Conservation (phyloP, 2,113 vertebrate genomes). For the Scortum barcoo region DNA sequence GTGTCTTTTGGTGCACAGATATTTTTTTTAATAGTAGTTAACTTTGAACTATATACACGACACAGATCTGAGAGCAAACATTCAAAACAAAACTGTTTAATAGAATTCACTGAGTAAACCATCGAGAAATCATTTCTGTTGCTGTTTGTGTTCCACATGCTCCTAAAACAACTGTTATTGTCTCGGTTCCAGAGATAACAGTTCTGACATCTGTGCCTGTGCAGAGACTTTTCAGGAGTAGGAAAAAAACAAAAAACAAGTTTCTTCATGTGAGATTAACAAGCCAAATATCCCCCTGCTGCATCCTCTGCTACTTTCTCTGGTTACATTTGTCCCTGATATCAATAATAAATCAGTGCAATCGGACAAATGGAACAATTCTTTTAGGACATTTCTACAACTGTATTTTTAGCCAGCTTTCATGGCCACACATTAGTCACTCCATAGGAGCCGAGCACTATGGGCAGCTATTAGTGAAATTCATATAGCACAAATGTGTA, state of each 20-base stretch:
- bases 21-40: too few relatives aligned
- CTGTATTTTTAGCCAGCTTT: constrained; percentile 80
- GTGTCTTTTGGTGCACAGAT: not conserved
- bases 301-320: constrained; percentile 31
- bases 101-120: not conserved
- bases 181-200: not conserved
- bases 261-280: constrained; percentile 23
- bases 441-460: constrained; percentile 16
- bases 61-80: not conserved
- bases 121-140: not conserved
- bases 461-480: constrained; percentile 56
- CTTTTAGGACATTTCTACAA: constrained; percentile 68
- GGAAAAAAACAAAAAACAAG: not conserved
- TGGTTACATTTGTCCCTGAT: constrained; percentile 28
- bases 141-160: not conserved
- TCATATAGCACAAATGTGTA: constrained; percentile 16
- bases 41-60: not conserved
- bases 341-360: constrained; percentile 77
- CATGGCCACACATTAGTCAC: constrained; percentile 57
- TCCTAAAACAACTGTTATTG: constrained; percentile 12
- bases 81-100: not conserved
- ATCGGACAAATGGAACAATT: constrained; percentile 76
- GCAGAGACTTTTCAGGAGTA: constrained; percentile 13
- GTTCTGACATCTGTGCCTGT: not conserved
- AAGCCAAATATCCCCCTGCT: constrained; percentile 20